Percentiles rank a stretch among this genome's conserved stretches.
Conservation (phyloP, 2,113 vertebrate genomes). For the Malurus elegans region DNA sequence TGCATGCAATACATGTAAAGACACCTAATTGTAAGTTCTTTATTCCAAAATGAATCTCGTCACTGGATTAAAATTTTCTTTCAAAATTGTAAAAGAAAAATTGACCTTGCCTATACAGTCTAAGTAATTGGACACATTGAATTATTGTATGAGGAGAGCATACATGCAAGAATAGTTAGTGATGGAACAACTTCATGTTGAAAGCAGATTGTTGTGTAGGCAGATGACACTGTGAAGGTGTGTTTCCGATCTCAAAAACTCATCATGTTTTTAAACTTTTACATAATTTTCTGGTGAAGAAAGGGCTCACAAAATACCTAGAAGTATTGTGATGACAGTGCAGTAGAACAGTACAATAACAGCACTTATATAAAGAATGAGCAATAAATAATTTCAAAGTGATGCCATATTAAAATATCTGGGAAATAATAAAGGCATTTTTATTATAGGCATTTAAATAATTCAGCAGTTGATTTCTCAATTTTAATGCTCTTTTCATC, state of each 20-base stretch:
- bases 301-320: neutral
- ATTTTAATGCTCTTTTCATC: neutral
- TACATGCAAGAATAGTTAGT: neutral
- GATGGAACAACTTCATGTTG: neutral
- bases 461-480: neutral
- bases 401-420: neutral
- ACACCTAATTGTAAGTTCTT: rapidly evolving
- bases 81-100: neutral
- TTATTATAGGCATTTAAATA: neutral
- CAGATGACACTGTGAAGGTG: neutral
- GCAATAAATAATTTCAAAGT: neutral
- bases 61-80: neutral
- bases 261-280: neutral
- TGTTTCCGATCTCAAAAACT: neutral
- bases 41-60: neutral
- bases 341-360: neutral
- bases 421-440: neutral
- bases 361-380: neutral
- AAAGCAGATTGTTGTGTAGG: neutral
- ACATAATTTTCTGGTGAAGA: neutral
- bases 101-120: neutral
- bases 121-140: too few species aligned
- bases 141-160: neutral
- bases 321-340: neutral
- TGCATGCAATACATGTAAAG: neutral